A percentile compares a stretch with the other conserved stretches of the same genome.
These are phyloP conservation scores for Alloplasta piceator DNA, from an alignment of 2,888 invertebrate genomes.

Conservation along the genomic window DNA sequence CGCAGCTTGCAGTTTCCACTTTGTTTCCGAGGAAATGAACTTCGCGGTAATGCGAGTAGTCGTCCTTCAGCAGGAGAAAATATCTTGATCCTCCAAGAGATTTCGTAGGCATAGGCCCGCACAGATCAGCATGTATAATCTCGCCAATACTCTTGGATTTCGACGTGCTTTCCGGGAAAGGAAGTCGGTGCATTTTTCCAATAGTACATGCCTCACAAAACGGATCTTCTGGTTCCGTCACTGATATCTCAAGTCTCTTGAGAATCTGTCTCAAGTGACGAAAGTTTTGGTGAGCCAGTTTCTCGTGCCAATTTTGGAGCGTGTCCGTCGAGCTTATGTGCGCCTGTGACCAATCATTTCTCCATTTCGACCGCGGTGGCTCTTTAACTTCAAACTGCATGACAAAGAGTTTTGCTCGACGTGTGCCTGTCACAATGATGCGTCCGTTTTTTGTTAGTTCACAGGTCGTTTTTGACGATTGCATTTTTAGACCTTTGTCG, in stretches of 20 bases:
- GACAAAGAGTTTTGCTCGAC: slow-evolving; percentile 43
- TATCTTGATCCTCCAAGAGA: slow-evolving; percentile 53
- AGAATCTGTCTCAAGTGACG: slow-evolving; percentile 64
- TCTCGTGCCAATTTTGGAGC: slow-evolving; percentile 67
- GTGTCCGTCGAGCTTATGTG: slow-evolving; percentile 26
- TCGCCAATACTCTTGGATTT: slow-evolving; percentile 49
- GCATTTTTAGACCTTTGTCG: slow-evolving; percentile 56
- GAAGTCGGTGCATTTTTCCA: slow-evolving; percentile 50
- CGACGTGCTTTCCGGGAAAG: slow-evolving; percentile 43
- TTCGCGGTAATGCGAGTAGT: slow-evolving; percentile 22
- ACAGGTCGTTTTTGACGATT: slow-evolving; percentile 37
- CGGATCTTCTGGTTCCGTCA: slow-evolving; percentile 38
- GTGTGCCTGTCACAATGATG: slow-evolving; percentile 43
- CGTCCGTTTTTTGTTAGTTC: slow-evolving; percentile 38
- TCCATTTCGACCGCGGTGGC: not conserved
- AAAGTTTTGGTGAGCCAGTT: slow-evolving; percentile 68
- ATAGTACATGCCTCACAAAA: slow-evolving; percentile 64
- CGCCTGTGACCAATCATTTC: not conserved
- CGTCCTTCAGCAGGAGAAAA: slow-evolving; percentile 54
- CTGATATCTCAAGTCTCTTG: slow-evolving; percentile 55
- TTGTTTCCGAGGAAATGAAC: slow-evolving; percentile 9
- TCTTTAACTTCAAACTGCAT: slow-evolving; percentile 54
- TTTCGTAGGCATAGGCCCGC: slow-evolving; percentile 59
- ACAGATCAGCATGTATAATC: slow-evolving; percentile 62
- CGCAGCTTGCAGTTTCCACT: not conserved